phyloP scores from a whole-genome alignment of 2,888 invertebrate species.

The Ethmia dodecea region DNA sequence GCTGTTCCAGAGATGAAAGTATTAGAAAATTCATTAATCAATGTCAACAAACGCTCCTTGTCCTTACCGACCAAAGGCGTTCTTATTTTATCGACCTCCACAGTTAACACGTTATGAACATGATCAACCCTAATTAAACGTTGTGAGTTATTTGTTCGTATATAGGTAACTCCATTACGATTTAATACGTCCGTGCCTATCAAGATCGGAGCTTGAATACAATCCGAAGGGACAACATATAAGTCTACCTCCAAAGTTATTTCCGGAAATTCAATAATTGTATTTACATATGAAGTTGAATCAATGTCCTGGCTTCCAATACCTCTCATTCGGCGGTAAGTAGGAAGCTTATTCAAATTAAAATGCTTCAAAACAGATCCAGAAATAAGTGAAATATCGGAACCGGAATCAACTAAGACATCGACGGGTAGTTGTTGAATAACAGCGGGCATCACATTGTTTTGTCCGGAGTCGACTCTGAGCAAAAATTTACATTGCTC shows the following conservation, averaged over 20 bases:
- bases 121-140: neutral
- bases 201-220: constrained; percentile 18
- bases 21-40: constrained; percentile 12
- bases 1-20: constrained; percentile 13
- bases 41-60: constrained; percentile 1
- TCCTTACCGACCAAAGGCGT: constrained; percentile 13
- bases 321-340: constrained; percentile 3
- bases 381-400: constrained; percentile 16
- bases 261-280: constrained; percentile 12
- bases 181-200: constrained; percentile 24
- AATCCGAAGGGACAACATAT: constrained; percentile 15
- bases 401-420: constrained; percentile 21
- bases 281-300: constrained; percentile 9
- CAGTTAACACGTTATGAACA: constrained; percentile 10
- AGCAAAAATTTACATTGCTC: constrained; percentile 7
- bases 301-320: constrained; percentile 9
- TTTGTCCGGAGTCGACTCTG: constrained; percentile 2
- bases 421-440: constrained; percentile 17
- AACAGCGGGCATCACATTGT: constrained; percentile 12
- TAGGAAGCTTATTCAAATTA: constrained; percentile 10
- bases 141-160: constrained; percentile 17
- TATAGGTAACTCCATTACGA: constrained; percentile 19
- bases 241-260: constrained; percentile 20
- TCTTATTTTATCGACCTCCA: constrained; percentile 8
- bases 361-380: constrained; percentile 11